Evolutionary conservation across 2,113 vertebrate species (phyloP), one percentile per base, ranked within the genome.

Genomic region (Rallus limicola): DNA sequence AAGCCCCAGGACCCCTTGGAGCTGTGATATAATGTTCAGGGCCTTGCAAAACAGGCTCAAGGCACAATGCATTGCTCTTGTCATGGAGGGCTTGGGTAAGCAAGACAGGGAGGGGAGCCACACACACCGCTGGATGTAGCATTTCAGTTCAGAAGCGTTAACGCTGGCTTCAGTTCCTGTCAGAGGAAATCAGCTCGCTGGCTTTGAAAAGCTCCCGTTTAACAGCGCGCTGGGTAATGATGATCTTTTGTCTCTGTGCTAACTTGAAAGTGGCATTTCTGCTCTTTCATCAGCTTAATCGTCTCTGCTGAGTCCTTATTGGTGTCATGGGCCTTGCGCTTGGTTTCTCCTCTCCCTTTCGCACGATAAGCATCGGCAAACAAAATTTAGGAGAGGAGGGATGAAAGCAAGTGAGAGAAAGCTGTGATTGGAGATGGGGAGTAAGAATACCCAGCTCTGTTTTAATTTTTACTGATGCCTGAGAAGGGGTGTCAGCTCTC

Each of bases 241-340:
- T 46, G 92, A 95, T 90, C 94, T 96, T 88, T 93, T 82, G 96
- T 86, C 95, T 87, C 33, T 63, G 75, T n/a, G 31, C 74, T 95
- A 70, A 88, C 91, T 90, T 88, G 93, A 76, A 97, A 92, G 93
- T 71, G 80, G 87, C 92, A 82, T 96, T 97, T 95, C 82, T 68
- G 93, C 65, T 95, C 93, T 97, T 96, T 96, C 93, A 93, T 95
- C 93, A 96, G 93, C 36, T 48, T 92, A 71, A 94, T 93, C 78
- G 68, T 94, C 95, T 71, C 90, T 78, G 53, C 89, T 68, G 75
- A 89, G 69, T 55, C 77, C 90, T 92, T 84, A 59, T 13, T 80
- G 92, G 88, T 91, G 94, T 81, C 93, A 90, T 50, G 63, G 65
- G 63, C 86, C 68, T 59, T 83, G 81, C 23, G 48, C 59, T 93